phyloP scores from a whole-genome alignment of 2,797 vertebrate species.

The Paratrypauchen microcephalus region DNA sequence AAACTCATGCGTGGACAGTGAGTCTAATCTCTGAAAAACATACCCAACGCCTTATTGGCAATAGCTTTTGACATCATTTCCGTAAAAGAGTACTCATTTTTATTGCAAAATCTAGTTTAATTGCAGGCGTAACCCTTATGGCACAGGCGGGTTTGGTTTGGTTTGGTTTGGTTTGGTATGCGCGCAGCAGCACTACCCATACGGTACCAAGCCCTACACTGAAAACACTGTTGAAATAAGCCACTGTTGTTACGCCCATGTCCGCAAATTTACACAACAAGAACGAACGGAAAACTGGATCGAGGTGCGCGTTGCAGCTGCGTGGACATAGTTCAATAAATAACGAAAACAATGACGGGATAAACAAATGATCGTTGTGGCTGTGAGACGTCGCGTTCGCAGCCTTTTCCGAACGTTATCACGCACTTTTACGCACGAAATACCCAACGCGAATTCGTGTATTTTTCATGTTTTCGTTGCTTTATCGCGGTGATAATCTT shows the following conservation, averaged over 20 bases:
- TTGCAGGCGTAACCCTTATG: not conserved
- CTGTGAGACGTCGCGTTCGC: not conserved
- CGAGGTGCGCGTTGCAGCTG: not conserved
- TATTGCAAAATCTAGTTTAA: too few species aligned
- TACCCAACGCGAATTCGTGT: not conserved
- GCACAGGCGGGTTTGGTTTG: not conserved
- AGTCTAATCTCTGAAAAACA: slow-evolving; percentile 24
- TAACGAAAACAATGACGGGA: not conserved
- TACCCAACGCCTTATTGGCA: not conserved
- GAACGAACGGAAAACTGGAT: not conserved
- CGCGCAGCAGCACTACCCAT: slow-evolving; percentile 1
- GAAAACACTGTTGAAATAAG: slow-evolving; percentile 35
- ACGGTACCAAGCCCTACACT: slow-evolving; percentile 14
- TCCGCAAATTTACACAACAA: slow-evolving; percentile 10
- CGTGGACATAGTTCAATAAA: not conserved
- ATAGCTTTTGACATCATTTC: too few species aligned
- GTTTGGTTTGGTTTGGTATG: slow-evolving; percentile 9
- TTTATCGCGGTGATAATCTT: not conserved
- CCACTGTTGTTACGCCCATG: slow-evolving; percentile 29
- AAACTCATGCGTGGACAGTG: slow-evolving; percentile 19
- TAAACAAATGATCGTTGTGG: not conserved
- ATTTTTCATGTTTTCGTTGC: too few species aligned
- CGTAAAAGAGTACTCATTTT: too few species aligned
- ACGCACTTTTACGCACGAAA: not conserved
- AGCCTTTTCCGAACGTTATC: too few species aligned